phyloP scores from a whole-genome alignment of 2,797 vertebrate species.

The Typhlichthys eigenmanni region DNA sequence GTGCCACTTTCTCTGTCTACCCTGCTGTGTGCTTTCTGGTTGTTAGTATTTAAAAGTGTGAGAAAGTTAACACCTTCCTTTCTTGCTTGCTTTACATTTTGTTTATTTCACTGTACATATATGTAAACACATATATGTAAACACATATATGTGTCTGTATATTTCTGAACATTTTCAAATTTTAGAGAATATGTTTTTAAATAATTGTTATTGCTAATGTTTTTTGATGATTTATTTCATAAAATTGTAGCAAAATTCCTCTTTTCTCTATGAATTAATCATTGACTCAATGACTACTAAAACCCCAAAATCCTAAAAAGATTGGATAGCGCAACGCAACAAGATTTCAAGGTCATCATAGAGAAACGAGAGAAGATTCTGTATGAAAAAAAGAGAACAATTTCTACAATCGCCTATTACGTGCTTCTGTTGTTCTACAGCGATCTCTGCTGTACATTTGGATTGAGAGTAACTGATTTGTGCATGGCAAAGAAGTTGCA shows the following conservation, averaged over 20 bases:
- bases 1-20: conserved; percentile 80
- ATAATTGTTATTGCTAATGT: conserved; percentile 76
- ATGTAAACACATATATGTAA: conserved; percentile 72
- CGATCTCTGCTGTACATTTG: conserved; percentile 63
- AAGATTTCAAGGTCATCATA: conserved; percentile 46
- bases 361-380: conserved; percentile 68
- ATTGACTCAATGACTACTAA: conserved; percentile 1
- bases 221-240: conserved; percentile 48
- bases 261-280: conserved; percentile 69
- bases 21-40: conserved; percentile 88
- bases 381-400: conserved; percentile 28
- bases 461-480: conserved; percentile 70
- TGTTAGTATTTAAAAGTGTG: conserved; percentile 87
- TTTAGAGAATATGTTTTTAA: conserved; percentile 63
- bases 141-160: conserved; percentile 70
- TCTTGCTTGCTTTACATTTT: conserved; percentile 58
- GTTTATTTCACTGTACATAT: conserved; percentile 65
- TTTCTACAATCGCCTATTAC: conserved; percentile 59
- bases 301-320: conserved; percentile 4
- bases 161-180: conserved; percentile 67
- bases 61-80: conserved; percentile 71
- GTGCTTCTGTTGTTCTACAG: conserved; percentile 76
- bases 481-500: conserved; percentile 93
- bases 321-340: conserved; percentile 28
- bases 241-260: conserved; percentile 60